These are phyloP conservation scores for Lutraria rhynchaena DNA, from an alignment of 1,140 invertebrate genomes.

Conservation along the genomic window DNA sequence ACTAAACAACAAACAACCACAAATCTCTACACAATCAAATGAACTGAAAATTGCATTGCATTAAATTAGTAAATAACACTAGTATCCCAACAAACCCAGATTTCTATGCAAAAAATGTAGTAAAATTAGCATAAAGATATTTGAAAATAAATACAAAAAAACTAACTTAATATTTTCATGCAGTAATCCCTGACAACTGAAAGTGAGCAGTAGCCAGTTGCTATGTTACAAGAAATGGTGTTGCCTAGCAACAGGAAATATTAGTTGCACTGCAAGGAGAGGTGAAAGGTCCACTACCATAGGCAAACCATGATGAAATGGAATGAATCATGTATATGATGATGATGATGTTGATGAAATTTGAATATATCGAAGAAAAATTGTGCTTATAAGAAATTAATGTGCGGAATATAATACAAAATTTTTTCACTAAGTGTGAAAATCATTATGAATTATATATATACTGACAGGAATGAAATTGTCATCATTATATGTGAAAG, in stretches of 20 bases:
- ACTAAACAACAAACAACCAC: no score
- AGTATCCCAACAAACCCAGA: not conserved
- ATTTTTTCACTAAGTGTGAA: no score
- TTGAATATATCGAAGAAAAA: no score
- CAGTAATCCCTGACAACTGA: slow-evolving; percentile 40
- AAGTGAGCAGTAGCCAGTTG: not conserved
- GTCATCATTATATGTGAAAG: no score
- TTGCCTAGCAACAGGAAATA: slow-evolving; percentile 14
- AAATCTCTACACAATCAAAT: no score
- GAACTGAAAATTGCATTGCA: slow-evolving; percentile 42
- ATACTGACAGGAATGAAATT: no score
- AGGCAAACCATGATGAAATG: slow-evolving; percentile 8
- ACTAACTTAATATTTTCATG: slow-evolving; percentile 35
- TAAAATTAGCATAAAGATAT: not conserved
- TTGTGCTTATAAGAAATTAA: no score
- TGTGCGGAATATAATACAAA: no score
- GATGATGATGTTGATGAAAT: no score
- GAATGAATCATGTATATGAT: no score
- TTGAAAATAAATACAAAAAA: slow-evolving; percentile 1
- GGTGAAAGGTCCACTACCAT: slow-evolving; percentile 22
- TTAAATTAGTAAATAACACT: not conserved
- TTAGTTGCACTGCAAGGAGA: slow-evolving; percentile 7
- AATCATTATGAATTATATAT: no score
- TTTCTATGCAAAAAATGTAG: not conserved
- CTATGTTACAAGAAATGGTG: not conserved